Evolutionary conservation across 2,797 vertebrate genomes (phyloP).

Genomic region (Syngnathus acus): DNA sequence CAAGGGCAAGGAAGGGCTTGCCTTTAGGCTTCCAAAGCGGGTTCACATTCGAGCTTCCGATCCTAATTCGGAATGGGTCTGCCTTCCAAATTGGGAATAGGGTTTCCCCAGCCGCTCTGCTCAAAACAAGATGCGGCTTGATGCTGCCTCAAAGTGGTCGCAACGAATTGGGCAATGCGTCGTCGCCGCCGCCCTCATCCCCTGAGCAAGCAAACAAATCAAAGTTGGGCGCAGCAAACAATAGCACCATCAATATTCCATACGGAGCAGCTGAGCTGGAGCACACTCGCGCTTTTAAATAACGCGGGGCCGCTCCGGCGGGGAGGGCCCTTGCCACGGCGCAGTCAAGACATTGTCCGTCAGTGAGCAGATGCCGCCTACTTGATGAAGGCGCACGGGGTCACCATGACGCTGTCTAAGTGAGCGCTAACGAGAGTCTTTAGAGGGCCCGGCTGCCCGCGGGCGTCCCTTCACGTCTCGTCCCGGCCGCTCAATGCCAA

Average conservation of each 20-base stretch:
- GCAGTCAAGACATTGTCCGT: too few species aligned
- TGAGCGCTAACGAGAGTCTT: not conserved
- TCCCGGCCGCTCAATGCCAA: not conserved
- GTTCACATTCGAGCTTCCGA: too few species aligned
- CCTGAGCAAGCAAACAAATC: constrained; percentile 53
- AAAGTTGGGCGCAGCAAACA: constrained; percentile 36
- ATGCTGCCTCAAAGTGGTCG: constrained; percentile 37
- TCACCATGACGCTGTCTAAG: not conserved
- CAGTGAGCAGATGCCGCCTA: constrained; percentile 31
- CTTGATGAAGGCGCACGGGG: not conserved
- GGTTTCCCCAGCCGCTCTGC: too few species aligned
- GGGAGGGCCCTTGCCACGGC: too few species aligned
- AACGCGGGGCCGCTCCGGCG: not conserved
- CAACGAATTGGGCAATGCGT: constrained; percentile 51
- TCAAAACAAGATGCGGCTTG: constrained; percentile 34
- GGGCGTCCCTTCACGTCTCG: not conserved
- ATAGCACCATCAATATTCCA: constrained; percentile 46
- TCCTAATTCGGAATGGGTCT: too few species aligned
- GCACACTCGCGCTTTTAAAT: too few species aligned
- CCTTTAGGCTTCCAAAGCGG: too few species aligned
- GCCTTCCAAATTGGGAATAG: too few species aligned
- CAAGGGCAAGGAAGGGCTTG: too few species aligned
- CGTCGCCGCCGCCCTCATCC: constrained; percentile 28
- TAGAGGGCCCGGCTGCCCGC: not conserved
- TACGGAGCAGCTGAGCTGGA: constrained; percentile 18